Conservation (phyloP, 2,888 invertebrate genomes). For the Cloeon dipterum region DNA sequence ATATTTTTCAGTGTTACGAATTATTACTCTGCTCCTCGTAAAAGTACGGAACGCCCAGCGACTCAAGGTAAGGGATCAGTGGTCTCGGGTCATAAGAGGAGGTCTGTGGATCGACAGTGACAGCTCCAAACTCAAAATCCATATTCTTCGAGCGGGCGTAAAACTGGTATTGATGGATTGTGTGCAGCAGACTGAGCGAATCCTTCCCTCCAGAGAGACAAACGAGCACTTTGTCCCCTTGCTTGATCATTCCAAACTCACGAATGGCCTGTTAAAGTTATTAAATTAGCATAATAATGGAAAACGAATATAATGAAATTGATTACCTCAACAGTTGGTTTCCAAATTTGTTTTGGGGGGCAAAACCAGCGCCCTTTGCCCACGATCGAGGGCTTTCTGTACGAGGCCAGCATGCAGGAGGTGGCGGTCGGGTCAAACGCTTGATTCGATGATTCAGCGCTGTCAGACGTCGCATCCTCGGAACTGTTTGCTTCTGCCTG, state of each 20-base stretch:
- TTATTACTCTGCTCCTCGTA: slow-evolving; percentile 40
- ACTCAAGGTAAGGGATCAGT: slow-evolving; percentile 49
- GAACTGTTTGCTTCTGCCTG: no score
- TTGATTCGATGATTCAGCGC: no score
- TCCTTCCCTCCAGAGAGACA: slow-evolving; percentile 69
- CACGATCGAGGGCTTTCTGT: slow-evolving; percentile 5
- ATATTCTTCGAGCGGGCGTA: slow-evolving; percentile 50
- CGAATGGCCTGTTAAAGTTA: slow-evolving; percentile 36
- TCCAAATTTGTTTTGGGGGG: slow-evolving; percentile 61
- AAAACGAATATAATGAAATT: not conserved
- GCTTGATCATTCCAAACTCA: slow-evolving; percentile 61
- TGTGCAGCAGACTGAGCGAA: slow-evolving; percentile 63
- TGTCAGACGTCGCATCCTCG: no score
- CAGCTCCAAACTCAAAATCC: slow-evolving; percentile 41
- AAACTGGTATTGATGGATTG: slow-evolving; percentile 62
- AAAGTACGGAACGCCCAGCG: slow-evolving; percentile 48
- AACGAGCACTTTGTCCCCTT: slow-evolving; percentile 61
- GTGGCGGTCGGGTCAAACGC: no score
- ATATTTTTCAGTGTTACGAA: not conserved
- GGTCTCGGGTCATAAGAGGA: slow-evolving; percentile 31
- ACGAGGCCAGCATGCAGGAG: no score
- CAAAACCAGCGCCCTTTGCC: slow-evolving; percentile 33
- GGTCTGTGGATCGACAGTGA: slow-evolving; percentile 49
- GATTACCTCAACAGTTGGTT: slow-evolving; percentile 45
- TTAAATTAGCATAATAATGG: not conserved